phyloP scores from a whole-genome alignment of 2,797 vertebrate genomes.

The Sitta carolinensis region DNA sequence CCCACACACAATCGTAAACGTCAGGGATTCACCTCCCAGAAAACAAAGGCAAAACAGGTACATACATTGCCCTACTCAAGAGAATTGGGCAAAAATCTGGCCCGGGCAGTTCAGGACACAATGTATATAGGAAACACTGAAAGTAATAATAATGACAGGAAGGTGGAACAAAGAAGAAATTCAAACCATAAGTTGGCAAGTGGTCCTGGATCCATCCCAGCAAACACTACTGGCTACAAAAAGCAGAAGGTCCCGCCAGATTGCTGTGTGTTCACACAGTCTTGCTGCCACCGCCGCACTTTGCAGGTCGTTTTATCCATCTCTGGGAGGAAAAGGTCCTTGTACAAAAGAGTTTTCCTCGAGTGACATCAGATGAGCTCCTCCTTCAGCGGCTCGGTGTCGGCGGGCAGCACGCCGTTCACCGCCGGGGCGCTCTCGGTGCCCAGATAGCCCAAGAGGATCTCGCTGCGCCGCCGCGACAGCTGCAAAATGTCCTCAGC shows the following conservation, averaged over 20 bases:
- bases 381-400: conserved; percentile 41
- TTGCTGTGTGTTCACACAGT: background rate
- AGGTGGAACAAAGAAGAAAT: conserved; percentile 41
- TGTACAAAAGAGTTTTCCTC: background rate
- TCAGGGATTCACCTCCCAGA: background rate
- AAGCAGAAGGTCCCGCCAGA: conserved; percentile 10
- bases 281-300: background rate
- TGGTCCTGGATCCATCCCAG: conserved; percentile 56
- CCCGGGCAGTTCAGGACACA: background rate
- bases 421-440: conserved; percentile 77
- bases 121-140: conserved; percentile 5
- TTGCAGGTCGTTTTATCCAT: background rate
- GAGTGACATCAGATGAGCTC: conserved; percentile 48
- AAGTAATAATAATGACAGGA: conserved; percentile 3
- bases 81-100: background rate
- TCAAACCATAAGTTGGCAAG: conserved; percentile 53
- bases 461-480: conserved; percentile 93
- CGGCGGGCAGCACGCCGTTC: conserved; percentile 80
- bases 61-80: background rate
- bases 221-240: conserved; percentile 42
- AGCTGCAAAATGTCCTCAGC: conserved; percentile 94
- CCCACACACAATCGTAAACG: background rate
- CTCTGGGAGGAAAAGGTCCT: background rate
- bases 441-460: conserved; percentile 91
- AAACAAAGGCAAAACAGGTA: background rate